Conservation (phyloP, 2,113 vertebrate species). For the Sisor rabdophorus region DNA sequence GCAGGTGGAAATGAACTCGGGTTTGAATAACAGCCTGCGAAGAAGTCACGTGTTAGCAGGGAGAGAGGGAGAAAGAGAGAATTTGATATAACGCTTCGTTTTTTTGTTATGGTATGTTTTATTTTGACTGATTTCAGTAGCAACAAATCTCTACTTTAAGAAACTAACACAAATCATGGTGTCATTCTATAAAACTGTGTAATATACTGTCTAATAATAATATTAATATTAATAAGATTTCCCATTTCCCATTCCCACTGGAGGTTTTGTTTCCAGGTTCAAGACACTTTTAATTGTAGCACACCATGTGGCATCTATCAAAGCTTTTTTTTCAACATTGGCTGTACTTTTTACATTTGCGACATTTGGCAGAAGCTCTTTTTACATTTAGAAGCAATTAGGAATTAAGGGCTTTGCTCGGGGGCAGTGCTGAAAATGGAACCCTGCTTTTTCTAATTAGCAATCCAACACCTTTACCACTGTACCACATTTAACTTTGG, state of each 20-base stretch:
- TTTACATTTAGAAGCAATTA: no score
- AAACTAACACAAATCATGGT: background rate
- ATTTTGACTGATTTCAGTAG: background rate
- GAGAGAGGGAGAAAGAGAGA: background rate
- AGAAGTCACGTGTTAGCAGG: conserved; percentile 24
- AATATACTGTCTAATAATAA: background rate
- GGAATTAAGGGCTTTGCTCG: no score
- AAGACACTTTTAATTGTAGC: background rate
- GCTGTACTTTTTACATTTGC: background rate
- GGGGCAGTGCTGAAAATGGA: no score
- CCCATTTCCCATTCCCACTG: no score
- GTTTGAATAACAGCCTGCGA: background rate
- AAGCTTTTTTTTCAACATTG: background rate
- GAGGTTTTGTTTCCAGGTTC: background rate
- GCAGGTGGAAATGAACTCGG: background rate
- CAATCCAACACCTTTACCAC: no score
- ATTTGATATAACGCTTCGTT: no score
- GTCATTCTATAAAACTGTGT: background rate
- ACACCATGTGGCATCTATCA: background rate
- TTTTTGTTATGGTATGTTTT: background rate
- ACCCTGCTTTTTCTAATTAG: no score
- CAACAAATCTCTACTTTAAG: no score
- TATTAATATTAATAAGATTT: background rate
- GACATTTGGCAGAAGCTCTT: background rate
- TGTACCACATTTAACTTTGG: no score